Percentiles rank a stretch among this genome's conserved stretches.
These are phyloP conservation scores for Petrolisthes cinctipes DNA, from an alignment of 2,888 invertebrate species.

Conservation along the genomic window DNA sequence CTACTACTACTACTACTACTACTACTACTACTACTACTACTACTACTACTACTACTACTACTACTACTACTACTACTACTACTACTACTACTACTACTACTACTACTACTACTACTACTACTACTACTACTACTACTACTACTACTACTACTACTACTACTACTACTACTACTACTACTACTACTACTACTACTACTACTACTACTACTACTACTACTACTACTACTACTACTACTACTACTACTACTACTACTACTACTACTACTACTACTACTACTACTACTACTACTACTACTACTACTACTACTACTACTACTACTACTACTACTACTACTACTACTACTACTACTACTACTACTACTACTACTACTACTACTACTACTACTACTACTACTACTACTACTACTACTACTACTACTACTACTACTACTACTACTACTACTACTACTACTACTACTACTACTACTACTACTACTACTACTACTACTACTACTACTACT, in stretches of 20 bases:
- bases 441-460: not conserved
- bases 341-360: not conserved
- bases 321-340: slow-evolving; percentile 1
- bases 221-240: slow-evolving; percentile 1
- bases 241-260: too few relatives aligned
- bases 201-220: slow-evolving; percentile 1
- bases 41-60: slow-evolving; percentile 1
- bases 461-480: slow-evolving; percentile 1
- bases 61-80: slow-evolving; percentile 1
- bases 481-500: not conserved
- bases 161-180: not conserved
- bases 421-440: slow-evolving; percentile 1
- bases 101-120: slow-evolving; percentile 1
- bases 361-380: not conserved
- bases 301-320: slow-evolving; percentile 1
- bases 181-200: not conserved
- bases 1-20: slow-evolving; percentile 1
- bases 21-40: not conserved
- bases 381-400: slow-evolving; percentile 1
- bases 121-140: slow-evolving; percentile 1
- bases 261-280: too few relatives aligned
- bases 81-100: slow-evolving; percentile 1
- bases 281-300: too few relatives aligned
- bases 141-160: slow-evolving; percentile 1
- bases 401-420: slow-evolving; percentile 1